phyloP scores from a whole-genome alignment of 2,797 vertebrate species.

The Zalophus californianus region DNA sequence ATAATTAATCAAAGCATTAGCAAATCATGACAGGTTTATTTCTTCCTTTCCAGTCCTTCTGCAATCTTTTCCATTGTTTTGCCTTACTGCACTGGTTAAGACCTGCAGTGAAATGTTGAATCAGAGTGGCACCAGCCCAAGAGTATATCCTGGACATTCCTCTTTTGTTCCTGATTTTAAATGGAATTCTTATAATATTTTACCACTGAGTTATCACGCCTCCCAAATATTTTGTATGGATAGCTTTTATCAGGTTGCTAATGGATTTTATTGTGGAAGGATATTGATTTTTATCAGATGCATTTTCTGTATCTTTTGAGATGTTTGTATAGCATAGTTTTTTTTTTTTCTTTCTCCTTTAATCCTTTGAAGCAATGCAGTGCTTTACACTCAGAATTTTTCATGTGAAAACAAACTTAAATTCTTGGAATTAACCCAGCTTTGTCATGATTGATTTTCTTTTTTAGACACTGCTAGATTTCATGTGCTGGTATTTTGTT shows the following conservation, averaged over 20 bases:
- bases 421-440: constrained; percentile 1
- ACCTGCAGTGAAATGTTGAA: neutral
- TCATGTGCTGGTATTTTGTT: constrained; percentile 57
- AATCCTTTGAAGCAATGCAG: neutral
- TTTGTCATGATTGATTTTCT: constrained; percentile 51
- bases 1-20: neutral
- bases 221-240: neutral
- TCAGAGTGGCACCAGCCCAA: neutral
- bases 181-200: constrained; percentile 20
- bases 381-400: constrained; percentile 17
- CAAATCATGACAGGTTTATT: constrained; percentile 20
- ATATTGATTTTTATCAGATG: neutral
- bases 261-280: neutral
- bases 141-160: neutral
- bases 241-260: neutral
- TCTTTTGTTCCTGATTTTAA: constrained; percentile 43
- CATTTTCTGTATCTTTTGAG: constrained; percentile 28
- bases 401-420: neutral
- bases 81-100: neutral
- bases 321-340: neutral
- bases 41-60: neutral
- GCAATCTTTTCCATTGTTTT: neutral
- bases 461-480: neutral
- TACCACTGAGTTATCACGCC: neutral
- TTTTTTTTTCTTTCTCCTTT: neutral